phyloP scores from a whole-genome alignment of 2,888 invertebrate genomes.

The Nemapogon koenigi region DNA sequence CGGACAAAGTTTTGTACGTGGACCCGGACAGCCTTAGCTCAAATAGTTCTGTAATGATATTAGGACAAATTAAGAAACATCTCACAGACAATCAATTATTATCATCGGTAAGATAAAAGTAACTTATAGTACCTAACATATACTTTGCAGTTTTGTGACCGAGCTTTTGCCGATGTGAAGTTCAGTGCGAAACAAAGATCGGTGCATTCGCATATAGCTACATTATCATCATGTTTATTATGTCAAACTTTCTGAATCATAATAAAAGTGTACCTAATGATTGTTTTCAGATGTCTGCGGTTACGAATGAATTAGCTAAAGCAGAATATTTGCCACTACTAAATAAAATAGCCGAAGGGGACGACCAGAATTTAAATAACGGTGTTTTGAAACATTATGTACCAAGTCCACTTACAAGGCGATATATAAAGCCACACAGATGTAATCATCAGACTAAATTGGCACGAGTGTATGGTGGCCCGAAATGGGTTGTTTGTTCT shows the following conservation, averaged over 20 bases:
- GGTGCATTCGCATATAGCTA: too few species aligned
- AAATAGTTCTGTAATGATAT: conserved; percentile 44
- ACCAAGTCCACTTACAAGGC: conserved; percentile 38
- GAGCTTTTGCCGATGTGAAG: too few species aligned
- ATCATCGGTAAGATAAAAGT: too few species aligned
- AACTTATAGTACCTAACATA: too few species aligned
- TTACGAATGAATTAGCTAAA: conserved; percentile 43
- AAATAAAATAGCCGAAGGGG: conserved; percentile 39
- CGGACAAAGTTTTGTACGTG: conserved; percentile 40
- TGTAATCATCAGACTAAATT: conserved; percentile 50
- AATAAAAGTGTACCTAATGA: too few species aligned
- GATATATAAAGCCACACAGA: conserved; percentile 53
- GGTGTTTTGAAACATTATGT: conserved; percentile 31
- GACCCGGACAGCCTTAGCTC: conserved; percentile 46
- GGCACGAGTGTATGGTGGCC: conserved; percentile 39
- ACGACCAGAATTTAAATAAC: background rate
- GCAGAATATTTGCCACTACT: conserved; percentile 42
- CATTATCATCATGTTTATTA: too few species aligned
- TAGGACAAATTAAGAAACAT: conserved; percentile 45
- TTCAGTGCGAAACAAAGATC: too few species aligned
- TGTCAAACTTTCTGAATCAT: too few species aligned
- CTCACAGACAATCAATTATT: conserved; percentile 37
- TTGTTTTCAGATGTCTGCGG: conserved; percentile 42
- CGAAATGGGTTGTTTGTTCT: conserved; percentile 52
- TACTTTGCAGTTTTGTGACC: too few species aligned